A percentile compares a stretch with the other conserved stretches of the same genome.
Conservation (phyloP, 2,113 vertebrate species). For the Morone chrysops region DNA sequence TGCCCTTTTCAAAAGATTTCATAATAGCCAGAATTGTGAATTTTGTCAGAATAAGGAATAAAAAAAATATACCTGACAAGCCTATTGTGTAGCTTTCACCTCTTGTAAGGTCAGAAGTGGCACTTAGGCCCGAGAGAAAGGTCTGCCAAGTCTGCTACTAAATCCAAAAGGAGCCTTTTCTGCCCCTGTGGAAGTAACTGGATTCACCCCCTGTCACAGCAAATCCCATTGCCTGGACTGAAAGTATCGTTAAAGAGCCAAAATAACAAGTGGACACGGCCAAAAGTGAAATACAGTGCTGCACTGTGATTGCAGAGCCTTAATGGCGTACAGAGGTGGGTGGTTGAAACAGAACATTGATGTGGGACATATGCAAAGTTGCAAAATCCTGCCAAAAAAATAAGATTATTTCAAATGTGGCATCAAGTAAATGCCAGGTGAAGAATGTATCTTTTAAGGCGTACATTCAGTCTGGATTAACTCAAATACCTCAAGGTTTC, state of each 20-base stretch:
- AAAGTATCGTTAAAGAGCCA: conserved; percentile 58
- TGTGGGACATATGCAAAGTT: not conserved
- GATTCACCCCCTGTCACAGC: conserved; percentile 53
- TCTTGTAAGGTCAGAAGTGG: conserved; percentile 32
- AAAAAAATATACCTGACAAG: conserved; percentile 13
- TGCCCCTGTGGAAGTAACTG: conserved; percentile 54
- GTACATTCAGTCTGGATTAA: conserved; percentile 42
- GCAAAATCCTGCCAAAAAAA: not conserved
- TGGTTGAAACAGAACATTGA: conserved; percentile 19
- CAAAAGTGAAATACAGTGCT: conserved; percentile 41
- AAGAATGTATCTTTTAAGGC: conserved; percentile 12
- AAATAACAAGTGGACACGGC: conserved; percentile 58
- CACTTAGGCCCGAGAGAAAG: conserved; percentile 4
- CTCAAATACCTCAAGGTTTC: conserved; percentile 40
- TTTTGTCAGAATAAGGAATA: conserved; percentile 4
- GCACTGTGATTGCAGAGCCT: conserved; percentile 34
- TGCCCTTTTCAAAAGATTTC: conserved; percentile 8
- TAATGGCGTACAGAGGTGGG: conserved; percentile 6
- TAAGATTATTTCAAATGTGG: not conserved
- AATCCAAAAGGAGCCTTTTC: conserved; percentile 40
- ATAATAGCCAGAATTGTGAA: not conserved
- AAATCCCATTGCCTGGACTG: conserved; percentile 55
- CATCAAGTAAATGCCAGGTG: conserved; percentile 6
- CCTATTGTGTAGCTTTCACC: conserved; percentile 18
- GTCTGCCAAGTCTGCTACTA: conserved; percentile 23